Evolutionary conservation across 2,113 vertebrate genomes (phyloP).

Genomic region (Vicugna pacos): DNA sequence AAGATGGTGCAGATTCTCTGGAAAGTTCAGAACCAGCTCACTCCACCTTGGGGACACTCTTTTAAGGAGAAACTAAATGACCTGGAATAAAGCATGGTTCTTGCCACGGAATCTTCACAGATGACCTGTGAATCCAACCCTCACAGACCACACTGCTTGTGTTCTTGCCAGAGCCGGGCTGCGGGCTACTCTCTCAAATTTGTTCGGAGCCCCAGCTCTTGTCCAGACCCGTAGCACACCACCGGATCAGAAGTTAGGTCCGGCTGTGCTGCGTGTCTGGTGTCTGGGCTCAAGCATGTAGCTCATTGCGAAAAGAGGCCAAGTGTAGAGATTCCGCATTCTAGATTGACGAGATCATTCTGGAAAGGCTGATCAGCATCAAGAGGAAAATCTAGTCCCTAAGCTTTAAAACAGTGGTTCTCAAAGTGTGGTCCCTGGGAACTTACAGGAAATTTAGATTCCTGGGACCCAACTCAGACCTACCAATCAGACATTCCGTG

Average conservation of each 20-base stretch:
- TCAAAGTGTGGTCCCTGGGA: neutral
- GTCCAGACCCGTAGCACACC: neutral
- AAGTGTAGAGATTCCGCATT: neutral
- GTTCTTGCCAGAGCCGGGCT: neutral
- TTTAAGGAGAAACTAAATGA: constrained; percentile 40
- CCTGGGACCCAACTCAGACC: neutral
- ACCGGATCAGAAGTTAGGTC: neutral
- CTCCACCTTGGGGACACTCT: neutral
- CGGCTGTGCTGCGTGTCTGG: neutral
- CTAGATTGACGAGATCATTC: too few species aligned
- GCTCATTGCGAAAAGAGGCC: neutral
- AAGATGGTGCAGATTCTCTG: neutral
- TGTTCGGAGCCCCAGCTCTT: neutral
- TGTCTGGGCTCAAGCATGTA: neutral
- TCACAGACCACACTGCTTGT: neutral
- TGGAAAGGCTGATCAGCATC: too few species aligned
- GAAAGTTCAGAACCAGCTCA: neutral
- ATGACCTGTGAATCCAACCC: neutral
- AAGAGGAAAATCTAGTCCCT: neutral
- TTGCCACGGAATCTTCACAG: constrained; percentile 30
- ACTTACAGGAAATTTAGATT: neutral
- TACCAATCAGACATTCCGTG: neutral
- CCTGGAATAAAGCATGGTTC: neutral
- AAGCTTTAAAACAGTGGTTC: neutral
- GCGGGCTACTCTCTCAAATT: neutral